These are phyloP conservation scores for Caranx ignobilis DNA, from an alignment of 2,113 vertebrate genomes.

Conservation along the genomic window DNA sequence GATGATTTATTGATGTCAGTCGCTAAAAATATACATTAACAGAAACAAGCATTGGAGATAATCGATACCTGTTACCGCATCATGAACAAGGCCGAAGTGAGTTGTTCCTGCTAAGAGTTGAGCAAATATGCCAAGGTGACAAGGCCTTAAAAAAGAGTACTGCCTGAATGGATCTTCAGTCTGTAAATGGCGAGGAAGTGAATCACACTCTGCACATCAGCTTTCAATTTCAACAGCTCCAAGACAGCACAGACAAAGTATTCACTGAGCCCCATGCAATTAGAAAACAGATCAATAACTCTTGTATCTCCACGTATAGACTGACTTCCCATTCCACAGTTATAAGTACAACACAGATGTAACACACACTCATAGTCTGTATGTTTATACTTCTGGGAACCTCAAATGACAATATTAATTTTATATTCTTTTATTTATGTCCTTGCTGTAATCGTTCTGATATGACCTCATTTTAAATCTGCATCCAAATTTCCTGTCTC, in stretches of 20 bases:
- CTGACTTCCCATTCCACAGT: constrained; percentile 9
- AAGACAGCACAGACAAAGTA: constrained; percentile 30
- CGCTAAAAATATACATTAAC: constrained; percentile 18
- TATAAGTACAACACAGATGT: neutral
- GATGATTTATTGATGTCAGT: constrained; percentile 21
- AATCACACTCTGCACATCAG: constrained; percentile 41
- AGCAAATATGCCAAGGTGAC: constrained; percentile 28
- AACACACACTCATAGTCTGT: neutral
- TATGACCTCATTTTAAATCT: no score
- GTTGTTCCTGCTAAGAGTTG: neutral
- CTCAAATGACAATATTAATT: no score
- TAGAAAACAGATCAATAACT: constrained; percentile 63
- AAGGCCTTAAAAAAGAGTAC: constrained; percentile 18
- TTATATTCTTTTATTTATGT: no score
- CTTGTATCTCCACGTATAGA: constrained; percentile 24
- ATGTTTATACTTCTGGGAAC: neutral
- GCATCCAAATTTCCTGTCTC: no score
- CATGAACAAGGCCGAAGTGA: constrained; percentile 6
- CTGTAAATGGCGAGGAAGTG: constrained; percentile 11
- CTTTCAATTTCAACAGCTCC: constrained; percentile 27
- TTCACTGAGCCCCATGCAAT: constrained; percentile 43
- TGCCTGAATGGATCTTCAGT: neutral
- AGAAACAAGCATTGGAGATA: constrained; percentile 1
- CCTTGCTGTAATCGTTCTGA: no score
- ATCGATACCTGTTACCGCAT: neutral